Conservation (phyloP, 2,113 vertebrate genomes). For the Heterochromis multidens region DNA sequence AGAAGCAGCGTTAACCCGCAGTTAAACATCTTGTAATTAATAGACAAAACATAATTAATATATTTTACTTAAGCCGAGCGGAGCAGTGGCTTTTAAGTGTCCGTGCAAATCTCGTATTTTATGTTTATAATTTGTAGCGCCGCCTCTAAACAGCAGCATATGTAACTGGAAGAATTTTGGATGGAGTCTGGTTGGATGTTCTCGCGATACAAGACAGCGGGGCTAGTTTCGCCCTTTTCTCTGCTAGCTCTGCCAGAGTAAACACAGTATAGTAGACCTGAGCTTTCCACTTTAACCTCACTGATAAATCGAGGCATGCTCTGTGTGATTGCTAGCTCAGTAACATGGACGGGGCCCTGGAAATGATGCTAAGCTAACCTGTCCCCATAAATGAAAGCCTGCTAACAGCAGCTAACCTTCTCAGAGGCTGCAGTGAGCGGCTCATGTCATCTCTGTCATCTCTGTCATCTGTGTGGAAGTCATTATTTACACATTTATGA, state of each 20-base stretch:
- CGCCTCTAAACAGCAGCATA: fast-evolving
- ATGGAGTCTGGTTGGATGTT: neutral
- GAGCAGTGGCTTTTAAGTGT: fast-evolving
- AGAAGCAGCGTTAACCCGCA: too few species aligned
- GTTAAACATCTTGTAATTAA: neutral
- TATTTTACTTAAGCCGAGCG: neutral
- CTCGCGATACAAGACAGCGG: neutral
- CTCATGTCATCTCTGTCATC: neutral
- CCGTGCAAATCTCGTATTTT: fast-evolving
- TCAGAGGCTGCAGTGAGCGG: neutral
- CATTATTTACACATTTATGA: neutral
- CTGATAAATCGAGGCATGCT: neutral
- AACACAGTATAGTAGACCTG: fast-evolving
- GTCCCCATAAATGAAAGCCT: neutral
- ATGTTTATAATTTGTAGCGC: fast-evolving
- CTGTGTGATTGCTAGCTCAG: fast-evolving
- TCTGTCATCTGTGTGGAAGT: neutral
- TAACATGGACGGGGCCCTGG: neutral
- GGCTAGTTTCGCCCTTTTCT: neutral
- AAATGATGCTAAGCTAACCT: neutral
- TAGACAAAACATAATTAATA: fast-evolving
- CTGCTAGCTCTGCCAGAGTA: neutral
- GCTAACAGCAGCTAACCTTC: slow-evolving; percentile 19
- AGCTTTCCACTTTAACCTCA: too few species aligned
- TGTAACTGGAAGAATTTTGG: neutral